Evolutionary conservation across 2,797 vertebrate genomes (phyloP), one percentile per base, ranked within the genome.

Genomic region (Phylloscopus collybita): DNA sequence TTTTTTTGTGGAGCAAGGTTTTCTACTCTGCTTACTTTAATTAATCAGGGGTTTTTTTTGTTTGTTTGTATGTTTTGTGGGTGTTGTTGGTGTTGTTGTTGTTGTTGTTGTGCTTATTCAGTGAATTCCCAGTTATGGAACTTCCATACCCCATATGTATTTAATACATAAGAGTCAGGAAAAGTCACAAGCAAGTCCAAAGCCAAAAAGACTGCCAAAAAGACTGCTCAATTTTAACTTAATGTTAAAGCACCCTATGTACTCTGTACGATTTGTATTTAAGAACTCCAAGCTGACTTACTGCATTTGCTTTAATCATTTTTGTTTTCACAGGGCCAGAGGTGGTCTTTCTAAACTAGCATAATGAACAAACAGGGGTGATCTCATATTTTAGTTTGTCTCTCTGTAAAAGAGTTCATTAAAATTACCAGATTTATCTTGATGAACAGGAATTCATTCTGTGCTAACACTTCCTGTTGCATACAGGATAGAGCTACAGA

Each of bases 331-430:
- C 34, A 94, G 70, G 47, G 44, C 47, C 82, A 91, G 90, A 90
- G 62, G 79, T 94, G n/a, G 16, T 86, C 45, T 59, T 96, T 97
- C 96, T 92, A 61, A 96, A 96, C 98, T 96, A 97, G 50, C 80
- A 87, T 94, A 95, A 97, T 86, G 95, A 97, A 88, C 84, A 97
- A 96, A 96, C 80, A 89, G 67, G 70, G 95, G 27, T 95, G 93
- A 86, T 95, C 54, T 90, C 73, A 72, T 82, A 70, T 96, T 84
- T 95, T 92, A 72, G 53, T 92, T 96, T 97, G 83, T 95, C 69
- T 96, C 69, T 96, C 67, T 86, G 34, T 59, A 76, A 85, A 96
- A 91, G 51, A 30, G 44, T 93, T 97, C 91, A 96, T 97, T 97
- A 97, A 95, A 97, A 84, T 94, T 57, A 95, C 49, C 2, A 3